Conservation (phyloP, 2,888 invertebrate genomes). For the Lasioglossum calceatum region DNA sequence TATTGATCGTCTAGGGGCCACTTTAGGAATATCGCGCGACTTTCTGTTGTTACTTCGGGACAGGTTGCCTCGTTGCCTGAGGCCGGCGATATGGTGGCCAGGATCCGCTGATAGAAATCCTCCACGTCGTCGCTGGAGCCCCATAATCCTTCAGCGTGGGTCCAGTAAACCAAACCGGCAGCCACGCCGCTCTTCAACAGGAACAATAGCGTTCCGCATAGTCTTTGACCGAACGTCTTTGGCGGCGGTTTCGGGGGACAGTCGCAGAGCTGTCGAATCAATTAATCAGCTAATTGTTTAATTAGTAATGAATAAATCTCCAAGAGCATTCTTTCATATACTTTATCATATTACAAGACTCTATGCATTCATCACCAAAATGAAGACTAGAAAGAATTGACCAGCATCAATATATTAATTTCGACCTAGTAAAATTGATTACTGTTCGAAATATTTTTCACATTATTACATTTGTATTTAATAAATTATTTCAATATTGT, state of each 20-base stretch:
- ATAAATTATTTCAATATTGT: too few relatives aligned
- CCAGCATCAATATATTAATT: too few relatives aligned
- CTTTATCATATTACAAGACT: too few relatives aligned
- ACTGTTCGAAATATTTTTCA: too few relatives aligned
- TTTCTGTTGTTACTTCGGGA: slow-evolving; percentile 26
- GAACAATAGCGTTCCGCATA: slow-evolving; percentile 69
- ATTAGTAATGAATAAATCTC: not conserved
- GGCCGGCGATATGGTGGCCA: slow-evolving; percentile 60
- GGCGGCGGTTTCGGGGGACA: slow-evolving; percentile 69
- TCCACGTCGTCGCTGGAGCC: slow-evolving; percentile 82
- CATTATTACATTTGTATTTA: too few relatives aligned
- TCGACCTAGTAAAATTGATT: too few relatives aligned
- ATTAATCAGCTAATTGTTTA: not conserved
- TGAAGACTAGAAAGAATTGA: too few relatives aligned
- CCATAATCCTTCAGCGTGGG: slow-evolving; percentile 84
- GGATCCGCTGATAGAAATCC: slow-evolving; percentile 79
- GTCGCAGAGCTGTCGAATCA: slow-evolving; percentile 75
- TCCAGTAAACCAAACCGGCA: slow-evolving; percentile 83
- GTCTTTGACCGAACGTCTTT: slow-evolving; percentile 24
- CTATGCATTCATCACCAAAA: too few relatives aligned
- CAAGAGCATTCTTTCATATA: too few relatives aligned
- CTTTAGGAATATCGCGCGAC: not conserved
- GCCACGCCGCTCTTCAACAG: slow-evolving; percentile 81
- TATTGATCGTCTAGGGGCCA: too few relatives aligned
- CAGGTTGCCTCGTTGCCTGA: slow-evolving; percentile 40